These are phyloP conservation scores for Polydrusus cervinus DNA, from an alignment of 2,888 invertebrate species.

Conservation along the genomic window DNA sequence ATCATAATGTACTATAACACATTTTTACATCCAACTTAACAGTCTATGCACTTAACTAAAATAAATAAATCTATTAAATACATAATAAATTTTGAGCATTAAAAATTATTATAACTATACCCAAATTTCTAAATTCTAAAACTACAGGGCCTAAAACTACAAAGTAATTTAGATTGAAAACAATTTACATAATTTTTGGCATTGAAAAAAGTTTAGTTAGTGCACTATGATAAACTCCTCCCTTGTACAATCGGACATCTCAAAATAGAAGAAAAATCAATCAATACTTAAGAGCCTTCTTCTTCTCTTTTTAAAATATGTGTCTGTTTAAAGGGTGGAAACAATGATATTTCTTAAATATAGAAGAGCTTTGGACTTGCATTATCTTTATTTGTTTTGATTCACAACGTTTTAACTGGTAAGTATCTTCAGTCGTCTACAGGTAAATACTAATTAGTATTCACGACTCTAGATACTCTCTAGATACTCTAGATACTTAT, in stretches of 20 bases:
- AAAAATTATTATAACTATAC: slow-evolving; percentile 29
- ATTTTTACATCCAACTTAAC: slow-evolving; percentile 52
- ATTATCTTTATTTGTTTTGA: too few species aligned
- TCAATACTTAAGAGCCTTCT: too few species aligned
- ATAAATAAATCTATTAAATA: slow-evolving; percentile 50
- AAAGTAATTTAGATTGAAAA: slow-evolving; percentile 53
- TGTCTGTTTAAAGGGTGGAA: too few species aligned
- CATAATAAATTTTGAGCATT: slow-evolving; percentile 40
- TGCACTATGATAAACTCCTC: slow-evolving; percentile 62
- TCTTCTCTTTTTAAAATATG: too few species aligned
- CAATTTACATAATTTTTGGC: slow-evolving; percentile 68
- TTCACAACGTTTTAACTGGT: too few species aligned
- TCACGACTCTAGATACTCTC: too few species aligned
- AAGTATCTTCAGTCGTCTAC: too few species aligned
- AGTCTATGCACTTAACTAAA: slow-evolving; percentile 33
- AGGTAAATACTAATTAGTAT: too few species aligned
- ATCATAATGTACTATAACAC: too few species aligned
- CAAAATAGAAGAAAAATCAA: slow-evolving; percentile 61
- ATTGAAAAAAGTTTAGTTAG: slow-evolving; percentile 54
- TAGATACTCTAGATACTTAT: too few species aligned
- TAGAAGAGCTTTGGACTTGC: too few species aligned
- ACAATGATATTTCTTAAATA: too few species aligned
- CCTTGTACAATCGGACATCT: slow-evolving; percentile 65
- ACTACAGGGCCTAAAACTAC: slow-evolving; percentile 47
- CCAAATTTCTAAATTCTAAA: slow-evolving; percentile 37